Percentiles rank a stretch among this genome's conserved stretches.
These are phyloP conservation scores for Drosophila dunni DNA, from an alignment of 1,140 invertebrate species.

Conservation along the genomic window DNA sequence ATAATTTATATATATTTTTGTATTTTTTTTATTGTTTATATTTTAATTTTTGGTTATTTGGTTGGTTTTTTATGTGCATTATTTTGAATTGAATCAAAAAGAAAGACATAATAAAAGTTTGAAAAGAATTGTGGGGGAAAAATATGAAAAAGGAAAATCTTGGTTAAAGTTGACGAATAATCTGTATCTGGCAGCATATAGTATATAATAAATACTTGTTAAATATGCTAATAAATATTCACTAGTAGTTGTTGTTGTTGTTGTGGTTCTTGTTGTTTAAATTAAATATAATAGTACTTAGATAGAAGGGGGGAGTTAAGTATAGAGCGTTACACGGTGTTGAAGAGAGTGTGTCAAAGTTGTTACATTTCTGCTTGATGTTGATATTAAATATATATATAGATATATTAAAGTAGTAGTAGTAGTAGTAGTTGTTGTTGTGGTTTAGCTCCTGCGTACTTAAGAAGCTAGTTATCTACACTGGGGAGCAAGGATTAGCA, in stretches of 20 bases:
- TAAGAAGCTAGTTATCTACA: conserved; percentile 74
- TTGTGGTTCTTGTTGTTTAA: conserved; percentile 6
- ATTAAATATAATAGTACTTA: conserved; percentile 55
- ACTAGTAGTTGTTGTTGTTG: conserved; percentile 27
- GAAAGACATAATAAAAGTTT: conserved; percentile 78
- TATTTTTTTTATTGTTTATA: conserved; percentile 46
- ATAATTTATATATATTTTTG: conserved; percentile 53
- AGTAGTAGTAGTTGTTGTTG: conserved; percentile 12
- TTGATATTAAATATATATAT: conserved; percentile 26
- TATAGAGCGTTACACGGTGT: conserved; percentile 25
- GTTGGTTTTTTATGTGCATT: conserved; percentile 33
- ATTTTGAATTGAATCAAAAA: conserved; percentile 67
- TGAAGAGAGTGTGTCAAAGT: conserved; percentile 16
- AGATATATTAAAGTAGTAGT: conserved; percentile 9
- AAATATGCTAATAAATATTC: conserved; percentile 40
- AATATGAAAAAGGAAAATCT: conserved; percentile 71
- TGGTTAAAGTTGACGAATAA: conserved; percentile 71
- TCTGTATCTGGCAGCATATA: conserved; percentile 49
- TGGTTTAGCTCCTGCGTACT: conserved; percentile 66
- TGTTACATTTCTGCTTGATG: conserved; percentile 15
- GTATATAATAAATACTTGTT: conserved; percentile 66
- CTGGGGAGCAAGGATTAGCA: conserved; percentile 59
- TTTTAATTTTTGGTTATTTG: conserved; percentile 30
- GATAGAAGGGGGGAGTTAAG: conserved; percentile 34
- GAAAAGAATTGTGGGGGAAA: conserved; percentile 70